A percentile compares a stretch with the other conserved stretches of the same genome.
Evolutionary conservation across 2,888 invertebrate genomes (phyloP).

Genomic region (Sminthurides aquaticus): DNA sequence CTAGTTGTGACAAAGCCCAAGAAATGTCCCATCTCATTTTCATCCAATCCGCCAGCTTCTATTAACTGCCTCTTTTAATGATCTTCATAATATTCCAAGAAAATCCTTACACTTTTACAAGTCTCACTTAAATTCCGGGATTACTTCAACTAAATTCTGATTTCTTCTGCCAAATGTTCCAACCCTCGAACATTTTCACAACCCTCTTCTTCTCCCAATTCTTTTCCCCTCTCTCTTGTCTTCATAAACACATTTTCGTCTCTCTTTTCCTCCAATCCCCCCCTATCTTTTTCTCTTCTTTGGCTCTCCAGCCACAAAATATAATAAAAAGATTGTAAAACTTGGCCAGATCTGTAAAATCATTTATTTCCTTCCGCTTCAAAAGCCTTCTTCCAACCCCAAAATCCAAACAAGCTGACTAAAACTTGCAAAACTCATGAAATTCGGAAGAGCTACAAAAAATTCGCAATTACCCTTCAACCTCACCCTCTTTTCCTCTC

Average conservation of each 20-base stretch:
- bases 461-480: background rate
- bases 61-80: background rate
- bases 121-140: background rate
- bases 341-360: background rate
- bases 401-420: background rate
- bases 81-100: background rate
- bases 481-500: too few relatives aligned
- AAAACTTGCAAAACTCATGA: background rate
- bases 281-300: too few relatives aligned
- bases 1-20: background rate
- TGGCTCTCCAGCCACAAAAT: background rate
- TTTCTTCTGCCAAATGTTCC: background rate
- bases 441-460: background rate
- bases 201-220: background rate
- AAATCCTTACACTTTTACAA: background rate
- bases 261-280: too few relatives aligned
- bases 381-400: background rate
- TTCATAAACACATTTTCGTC: too few relatives aligned
- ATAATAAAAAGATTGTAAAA: background rate
- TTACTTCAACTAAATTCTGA: background rate
- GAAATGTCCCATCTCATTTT: background rate
- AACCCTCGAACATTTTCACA: background rate
- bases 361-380: background rate
- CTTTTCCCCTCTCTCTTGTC: too few relatives aligned
- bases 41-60: background rate